Evolutionary conservation across 2,797 vertebrate species (phyloP), one percentile per base, ranked within the genome.

Genomic region (Chromobotia macracanthus): DNA sequence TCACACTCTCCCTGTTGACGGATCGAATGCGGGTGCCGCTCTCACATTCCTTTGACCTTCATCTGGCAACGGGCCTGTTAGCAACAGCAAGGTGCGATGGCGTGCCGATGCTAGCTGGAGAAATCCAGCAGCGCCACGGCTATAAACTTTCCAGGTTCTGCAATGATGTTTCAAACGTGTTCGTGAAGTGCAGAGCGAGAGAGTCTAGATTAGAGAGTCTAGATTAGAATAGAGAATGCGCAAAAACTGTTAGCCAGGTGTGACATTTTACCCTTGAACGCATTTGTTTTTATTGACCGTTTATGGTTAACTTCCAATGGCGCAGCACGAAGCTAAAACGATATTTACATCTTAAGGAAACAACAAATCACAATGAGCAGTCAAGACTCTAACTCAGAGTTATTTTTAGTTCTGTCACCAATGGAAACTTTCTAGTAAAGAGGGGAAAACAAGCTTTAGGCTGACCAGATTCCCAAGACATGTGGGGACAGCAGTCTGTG

Each of bases 21-120:
- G 84, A 84, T 66, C 83, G 90, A 92, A 92, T 91, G 93, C 89
- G 87, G 92, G 89, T 93, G 91, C 85, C 85, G 79, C 85, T 87
- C 88, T 92, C 91, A 91, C 93, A 94, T 94, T 95, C 93, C 91
- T 87, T 87, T 96, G 96, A 97, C 96, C 97, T 98, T 97, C 95
- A 96, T 93, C 89, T 89, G 84, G 80, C 75, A 88, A 89, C 91
- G 89, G 90, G 91, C 91, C 85, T 72, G 85, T 87, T 76, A 82
- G 82, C 88, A 87, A 85, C 86, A 85, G 90, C 85, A 85, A 87
- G 87, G 88, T 84, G 84, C 83, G 90, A 87, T 82, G 87, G 86
- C 86, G 19, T 55, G 72, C 72, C 88, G 86, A 87, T 83, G 82
- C 87, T 88, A 93, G 89, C 90, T 88, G 88, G 87, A 88, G 85